phyloP scores from a whole-genome alignment of 2,113 vertebrate species.

The Austrofundulus limnaeus region DNA sequence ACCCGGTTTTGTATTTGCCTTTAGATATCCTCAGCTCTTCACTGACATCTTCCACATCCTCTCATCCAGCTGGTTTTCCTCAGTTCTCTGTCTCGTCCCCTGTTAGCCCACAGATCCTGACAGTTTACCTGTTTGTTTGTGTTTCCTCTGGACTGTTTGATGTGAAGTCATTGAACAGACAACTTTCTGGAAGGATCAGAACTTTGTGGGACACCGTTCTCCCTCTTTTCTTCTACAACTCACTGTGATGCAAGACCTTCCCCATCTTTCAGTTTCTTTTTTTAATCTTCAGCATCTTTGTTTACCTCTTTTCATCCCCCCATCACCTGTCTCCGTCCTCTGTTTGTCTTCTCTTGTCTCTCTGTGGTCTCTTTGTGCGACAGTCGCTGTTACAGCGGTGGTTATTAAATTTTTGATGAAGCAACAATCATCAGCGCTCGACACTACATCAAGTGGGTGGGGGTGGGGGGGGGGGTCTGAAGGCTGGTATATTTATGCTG shows the following conservation, averaged over 20 bases:
- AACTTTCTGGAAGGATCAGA: too few relatives aligned
- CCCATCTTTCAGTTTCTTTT: background rate
- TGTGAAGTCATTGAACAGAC: too few relatives aligned
- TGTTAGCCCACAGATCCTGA: too few relatives aligned
- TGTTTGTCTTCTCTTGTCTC: background rate
- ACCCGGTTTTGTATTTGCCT: too few relatives aligned
- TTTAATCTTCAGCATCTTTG: background rate
- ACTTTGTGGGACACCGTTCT: background rate
- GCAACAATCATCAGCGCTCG: conserved; percentile 34
- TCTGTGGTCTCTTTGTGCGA: conserved; percentile 23
- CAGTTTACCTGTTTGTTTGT: too few relatives aligned
- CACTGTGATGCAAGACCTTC: background rate
- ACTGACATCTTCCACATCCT: too few relatives aligned
- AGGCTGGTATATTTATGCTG: conserved; percentile 45
- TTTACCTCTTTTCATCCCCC: background rate
- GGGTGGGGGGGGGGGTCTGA: conserved; percentile 35
- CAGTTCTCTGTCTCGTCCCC: too few relatives aligned
- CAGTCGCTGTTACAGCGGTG: conserved; percentile 25
- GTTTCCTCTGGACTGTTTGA: too few relatives aligned
- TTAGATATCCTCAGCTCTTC: too few relatives aligned
- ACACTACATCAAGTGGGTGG: conserved; percentile 13
- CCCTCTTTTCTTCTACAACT: background rate
- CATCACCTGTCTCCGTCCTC: background rate
- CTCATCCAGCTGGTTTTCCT: too few relatives aligned
- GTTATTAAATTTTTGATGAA: conserved; percentile 64